phyloP scores from a whole-genome alignment of 2,113 vertebrate genomes.

The Aegypius monachus region DNA sequence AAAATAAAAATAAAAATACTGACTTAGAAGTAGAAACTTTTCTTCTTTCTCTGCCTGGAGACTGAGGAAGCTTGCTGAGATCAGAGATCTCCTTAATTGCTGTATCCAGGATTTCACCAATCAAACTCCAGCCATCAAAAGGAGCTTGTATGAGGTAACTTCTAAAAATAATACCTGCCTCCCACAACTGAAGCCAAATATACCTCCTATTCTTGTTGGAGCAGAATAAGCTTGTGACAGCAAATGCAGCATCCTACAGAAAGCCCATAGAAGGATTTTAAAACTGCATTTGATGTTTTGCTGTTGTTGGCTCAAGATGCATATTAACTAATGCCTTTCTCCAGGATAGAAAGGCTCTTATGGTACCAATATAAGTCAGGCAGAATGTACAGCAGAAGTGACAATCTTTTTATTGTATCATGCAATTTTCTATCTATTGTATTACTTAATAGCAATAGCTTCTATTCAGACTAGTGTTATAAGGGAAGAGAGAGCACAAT shows the following conservation, averaged over 20 bases:
- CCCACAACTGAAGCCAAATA: conserved; percentile 54
- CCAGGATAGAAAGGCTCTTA: neutral
- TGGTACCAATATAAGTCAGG: neutral
- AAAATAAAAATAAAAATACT: neutral
- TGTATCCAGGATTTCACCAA: neutral
- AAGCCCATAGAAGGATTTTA: neutral
- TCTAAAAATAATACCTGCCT: conserved; percentile 53
- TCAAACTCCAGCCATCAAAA: conserved; percentile 48
- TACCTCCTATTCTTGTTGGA: neutral
- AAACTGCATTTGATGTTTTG: neutral
- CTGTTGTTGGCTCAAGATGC: neutral
- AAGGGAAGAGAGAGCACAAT: neutral
- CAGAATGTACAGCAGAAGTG: neutral
- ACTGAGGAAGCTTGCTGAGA: conserved; percentile 19
- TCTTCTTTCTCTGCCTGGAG: neutral
- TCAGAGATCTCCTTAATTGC: conserved; percentile 53
- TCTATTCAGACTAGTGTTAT: neutral
- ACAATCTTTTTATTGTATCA: neutral
- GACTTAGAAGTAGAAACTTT: neutral
- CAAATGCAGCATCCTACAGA: conserved; percentile 17
- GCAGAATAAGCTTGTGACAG: conserved; percentile 23
- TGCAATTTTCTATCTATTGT: neutral
- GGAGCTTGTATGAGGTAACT: conserved; percentile 13
- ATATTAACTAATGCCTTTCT: conserved; percentile 5
- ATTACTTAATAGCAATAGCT: neutral